A percentile compares a stretch with the other conserved stretches of the same genome.
phyloP scores from a whole-genome alignment of 2,113 vertebrate species.

The Psittacula cyanocephala region DNA sequence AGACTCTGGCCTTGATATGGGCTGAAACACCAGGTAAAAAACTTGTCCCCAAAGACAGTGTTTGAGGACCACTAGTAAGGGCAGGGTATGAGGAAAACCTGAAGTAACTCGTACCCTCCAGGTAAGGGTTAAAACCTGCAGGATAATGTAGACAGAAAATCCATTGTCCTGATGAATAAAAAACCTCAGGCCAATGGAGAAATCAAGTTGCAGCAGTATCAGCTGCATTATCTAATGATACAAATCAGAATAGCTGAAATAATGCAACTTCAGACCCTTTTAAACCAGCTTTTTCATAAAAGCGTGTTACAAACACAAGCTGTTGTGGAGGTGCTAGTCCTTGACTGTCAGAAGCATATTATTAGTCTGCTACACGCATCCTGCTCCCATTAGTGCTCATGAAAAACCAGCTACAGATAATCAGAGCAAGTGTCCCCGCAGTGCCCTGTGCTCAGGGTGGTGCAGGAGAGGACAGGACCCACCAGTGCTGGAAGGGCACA shows the following conservation, averaged over 20 bases:
- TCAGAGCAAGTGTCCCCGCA: rapidly evolving
- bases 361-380: slow-evolving; percentile 21
- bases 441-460: rapidly evolving
- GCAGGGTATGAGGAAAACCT: not conserved
- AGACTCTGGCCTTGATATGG: not conserved
- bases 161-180: not conserved
- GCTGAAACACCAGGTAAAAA: not conserved
- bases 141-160: slow-evolving; percentile 14
- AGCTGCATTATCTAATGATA: slow-evolving; percentile 20
- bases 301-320: slow-evolving; percentile 27
- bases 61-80: not conserved
- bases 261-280: slow-evolving; percentile 37
- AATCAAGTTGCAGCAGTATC: slow-evolving; percentile 38
- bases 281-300: slow-evolving; percentile 16
- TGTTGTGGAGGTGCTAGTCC: slow-evolving; percentile 21
- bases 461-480: not conserved
- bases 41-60: not conserved
- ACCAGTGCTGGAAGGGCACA: not conserved
- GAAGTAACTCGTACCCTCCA: not conserved
- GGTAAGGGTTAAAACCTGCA: slow-evolving; percentile 10
- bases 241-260: slow-evolving; percentile 37
- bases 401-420: not conserved
- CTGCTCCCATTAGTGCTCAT: not conserved
- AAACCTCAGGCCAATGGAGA: slow-evolving; percentile 35
- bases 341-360: slow-evolving; percentile 19